Percentiles rank a stretch among this genome's conserved stretches.
These are phyloP conservation scores for Coreoperca whiteheadi DNA, from an alignment of 2,113 vertebrate genomes.

Conservation along the genomic window DNA sequence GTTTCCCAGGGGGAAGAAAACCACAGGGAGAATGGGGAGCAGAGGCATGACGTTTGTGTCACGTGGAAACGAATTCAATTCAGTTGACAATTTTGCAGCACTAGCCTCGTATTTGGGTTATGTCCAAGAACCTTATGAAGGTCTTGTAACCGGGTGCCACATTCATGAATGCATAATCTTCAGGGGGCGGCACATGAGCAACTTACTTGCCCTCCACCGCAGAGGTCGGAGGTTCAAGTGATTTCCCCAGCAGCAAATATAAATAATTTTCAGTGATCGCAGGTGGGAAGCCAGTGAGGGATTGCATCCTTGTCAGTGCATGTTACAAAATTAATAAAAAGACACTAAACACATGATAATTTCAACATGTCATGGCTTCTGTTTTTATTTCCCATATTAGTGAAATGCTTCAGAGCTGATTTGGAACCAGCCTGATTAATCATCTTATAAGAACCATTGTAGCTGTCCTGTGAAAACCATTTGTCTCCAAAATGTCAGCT, in stretches of 20 bases:
- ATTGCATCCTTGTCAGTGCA: neutral
- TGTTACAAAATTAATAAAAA: neutral
- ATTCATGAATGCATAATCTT: neutral
- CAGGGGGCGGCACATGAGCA: neutral
- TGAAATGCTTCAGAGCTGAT: neutral
- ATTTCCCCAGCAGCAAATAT: neutral
- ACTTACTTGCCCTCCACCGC: neutral
- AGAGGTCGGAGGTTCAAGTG: neutral
- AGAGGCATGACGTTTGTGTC: constrained; percentile 3
- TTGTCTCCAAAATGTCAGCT: neutral
- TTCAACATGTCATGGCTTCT: too few species aligned
- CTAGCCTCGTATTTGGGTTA: neutral
- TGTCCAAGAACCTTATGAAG: neutral
- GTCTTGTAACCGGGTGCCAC: neutral
- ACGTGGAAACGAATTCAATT: neutral
- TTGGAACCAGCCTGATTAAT: neutral
- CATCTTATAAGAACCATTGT: neutral
- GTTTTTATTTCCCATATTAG: too few species aligned
- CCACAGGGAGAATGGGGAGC: neutral
- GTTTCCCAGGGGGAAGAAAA: constrained; percentile 24
- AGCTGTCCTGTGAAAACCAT: neutral
- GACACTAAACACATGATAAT: too few species aligned
- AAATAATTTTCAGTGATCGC: neutral
- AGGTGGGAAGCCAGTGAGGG: neutral
- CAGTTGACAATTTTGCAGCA: neutral